Percentiles rank a stretch among this genome's conserved stretches.
Conservation (phyloP, 2,888 invertebrate species). For the Rhimphoctona megacephalus region DNA sequence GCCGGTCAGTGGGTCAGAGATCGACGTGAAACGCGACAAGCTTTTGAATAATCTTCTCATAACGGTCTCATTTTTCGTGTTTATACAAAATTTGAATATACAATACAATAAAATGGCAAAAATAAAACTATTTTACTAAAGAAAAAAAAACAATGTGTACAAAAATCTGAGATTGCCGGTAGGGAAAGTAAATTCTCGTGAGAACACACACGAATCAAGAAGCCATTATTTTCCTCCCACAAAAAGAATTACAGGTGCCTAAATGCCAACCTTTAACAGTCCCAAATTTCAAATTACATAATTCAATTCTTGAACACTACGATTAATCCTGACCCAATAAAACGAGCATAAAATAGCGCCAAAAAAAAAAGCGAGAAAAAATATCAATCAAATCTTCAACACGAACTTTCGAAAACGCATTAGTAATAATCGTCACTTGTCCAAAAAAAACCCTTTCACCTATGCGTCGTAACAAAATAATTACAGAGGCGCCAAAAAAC, state of each 20-base stretch:
- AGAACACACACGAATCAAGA: background rate
- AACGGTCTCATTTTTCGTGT: conserved; percentile 53
- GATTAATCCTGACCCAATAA: background rate
- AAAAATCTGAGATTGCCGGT: background rate
- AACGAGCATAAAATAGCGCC: background rate
- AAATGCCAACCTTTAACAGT: background rate
- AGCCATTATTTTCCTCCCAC: background rate
- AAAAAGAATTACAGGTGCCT: background rate
- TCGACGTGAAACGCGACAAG: conserved; percentile 58
- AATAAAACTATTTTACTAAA: background rate
- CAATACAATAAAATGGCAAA: background rate
- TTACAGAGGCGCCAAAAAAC: conserved; percentile 1
- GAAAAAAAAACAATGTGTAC: background rate
- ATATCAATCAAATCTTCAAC: background rate
- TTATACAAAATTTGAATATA: background rate
- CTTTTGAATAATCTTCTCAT: conserved; percentile 12
- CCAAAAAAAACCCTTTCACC: background rate
- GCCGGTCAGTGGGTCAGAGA: conserved; percentile 69
- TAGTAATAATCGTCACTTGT: background rate
- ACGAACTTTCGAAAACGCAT: background rate
- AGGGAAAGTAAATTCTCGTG: background rate
- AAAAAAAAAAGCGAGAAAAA: background rate
- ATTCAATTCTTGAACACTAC: background rate
- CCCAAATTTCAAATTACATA: background rate
- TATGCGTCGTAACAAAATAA: background rate